Evolutionary conservation across 2,113 vertebrate species (phyloP).

Genomic region (Orthonyx spaldingii): DNA sequence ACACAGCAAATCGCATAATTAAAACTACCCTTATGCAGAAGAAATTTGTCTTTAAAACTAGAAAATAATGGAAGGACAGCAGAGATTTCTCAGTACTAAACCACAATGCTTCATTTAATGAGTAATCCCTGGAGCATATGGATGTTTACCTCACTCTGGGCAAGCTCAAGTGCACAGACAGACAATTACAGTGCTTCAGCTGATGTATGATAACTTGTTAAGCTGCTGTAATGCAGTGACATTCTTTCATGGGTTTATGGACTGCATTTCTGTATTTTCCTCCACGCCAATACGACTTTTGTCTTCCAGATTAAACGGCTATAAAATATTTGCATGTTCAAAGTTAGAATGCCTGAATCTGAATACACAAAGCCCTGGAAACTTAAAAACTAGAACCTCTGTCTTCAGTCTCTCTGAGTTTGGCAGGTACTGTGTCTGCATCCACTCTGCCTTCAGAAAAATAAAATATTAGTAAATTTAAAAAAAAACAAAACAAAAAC

Average conservation of each 20-base stretch:
- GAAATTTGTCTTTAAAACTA: constrained; percentile 8
- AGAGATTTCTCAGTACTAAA: not conserved
- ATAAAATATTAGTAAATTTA: not conserved
- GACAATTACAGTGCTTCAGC: not conserved
- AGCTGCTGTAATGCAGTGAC: not conserved
- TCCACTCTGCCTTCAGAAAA: not conserved
- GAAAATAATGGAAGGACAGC: not conserved
- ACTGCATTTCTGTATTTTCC: not conserved
- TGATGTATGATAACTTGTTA: not conserved
- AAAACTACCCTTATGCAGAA: not conserved
- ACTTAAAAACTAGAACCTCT: not conserved
- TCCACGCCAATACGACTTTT: not conserved
- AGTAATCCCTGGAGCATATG: constrained; percentile 16
- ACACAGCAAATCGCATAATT: not conserved
- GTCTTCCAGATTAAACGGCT: not conserved
- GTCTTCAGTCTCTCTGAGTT: not conserved
- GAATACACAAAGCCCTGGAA: not conserved
- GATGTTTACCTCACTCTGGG: constrained; percentile 27
- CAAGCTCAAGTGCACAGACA: constrained; percentile 18
- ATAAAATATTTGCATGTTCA: not conserved
- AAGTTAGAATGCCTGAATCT: not conserved
- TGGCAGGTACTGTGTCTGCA: not conserved
- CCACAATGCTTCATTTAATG: constrained; percentile 15
- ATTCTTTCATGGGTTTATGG: not conserved
- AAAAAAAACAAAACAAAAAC: not conserved